Conservation (phyloP, 2,888 invertebrate genomes). For the Meliscaeva auricollis region DNA sequence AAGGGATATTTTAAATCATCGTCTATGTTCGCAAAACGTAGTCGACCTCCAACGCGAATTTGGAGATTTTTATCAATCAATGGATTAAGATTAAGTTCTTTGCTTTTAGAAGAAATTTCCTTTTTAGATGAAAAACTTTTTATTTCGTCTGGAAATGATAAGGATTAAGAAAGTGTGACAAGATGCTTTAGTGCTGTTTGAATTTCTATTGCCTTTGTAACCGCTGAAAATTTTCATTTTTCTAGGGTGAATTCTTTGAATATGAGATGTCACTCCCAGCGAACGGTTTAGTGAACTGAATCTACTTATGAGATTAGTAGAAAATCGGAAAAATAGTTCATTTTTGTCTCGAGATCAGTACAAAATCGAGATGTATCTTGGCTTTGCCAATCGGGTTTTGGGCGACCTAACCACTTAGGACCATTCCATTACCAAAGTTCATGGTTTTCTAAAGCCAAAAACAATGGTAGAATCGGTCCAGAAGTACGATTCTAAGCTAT, state of each 20-base stretch:
- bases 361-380: background rate
- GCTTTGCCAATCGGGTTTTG: background rate
- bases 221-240: too few relatives aligned
- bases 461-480: constrained; percentile 26
- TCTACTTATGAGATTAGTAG: too few relatives aligned
- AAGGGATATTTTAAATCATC: constrained; percentile 44
- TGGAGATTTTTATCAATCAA: constrained; percentile 44
- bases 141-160: background rate
- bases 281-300: too few relatives aligned
- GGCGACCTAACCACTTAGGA: constrained; percentile 46
- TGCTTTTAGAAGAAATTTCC: constrained; percentile 10
- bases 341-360: background rate
- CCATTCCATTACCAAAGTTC: constrained; percentile 77
- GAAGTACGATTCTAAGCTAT: background rate
- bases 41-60: constrained; percentile 50
- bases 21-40: constrained; percentile 35
- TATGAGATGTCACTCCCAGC: too few relatives aligned
- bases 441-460: constrained; percentile 36
- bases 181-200: background rate
- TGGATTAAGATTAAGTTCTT: constrained; percentile 26
- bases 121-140: background rate
- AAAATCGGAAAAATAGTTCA: background rate
- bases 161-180: background rate
- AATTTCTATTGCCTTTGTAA: background rate
- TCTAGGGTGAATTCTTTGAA: too few relatives aligned